Conservation (phyloP, 2,797 vertebrate species). For the Muraenolepis orangiensis region DNA sequence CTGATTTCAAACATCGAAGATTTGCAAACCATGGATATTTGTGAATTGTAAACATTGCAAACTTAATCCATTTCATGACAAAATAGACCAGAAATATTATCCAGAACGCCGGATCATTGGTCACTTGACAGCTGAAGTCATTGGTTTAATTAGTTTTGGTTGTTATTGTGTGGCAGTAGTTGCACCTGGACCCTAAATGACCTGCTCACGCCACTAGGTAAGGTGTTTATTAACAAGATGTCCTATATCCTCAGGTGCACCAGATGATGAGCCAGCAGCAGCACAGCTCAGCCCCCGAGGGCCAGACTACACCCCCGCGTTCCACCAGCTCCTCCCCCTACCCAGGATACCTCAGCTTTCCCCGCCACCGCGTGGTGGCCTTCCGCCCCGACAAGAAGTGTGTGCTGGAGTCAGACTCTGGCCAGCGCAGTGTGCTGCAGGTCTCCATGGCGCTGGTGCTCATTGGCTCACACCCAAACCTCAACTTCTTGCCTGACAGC, state of each 20-base stretch:
- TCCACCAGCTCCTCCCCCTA: conserved; percentile 46
- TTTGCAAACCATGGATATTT: no score
- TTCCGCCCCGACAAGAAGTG: conserved; percentile 72
- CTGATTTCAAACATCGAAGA: no score
- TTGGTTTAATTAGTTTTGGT: neutral
- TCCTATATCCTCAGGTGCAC: conserved; percentile 54
- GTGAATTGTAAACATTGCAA: no score
- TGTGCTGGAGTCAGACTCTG: conserved; percentile 65
- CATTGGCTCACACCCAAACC: conserved; percentile 76
- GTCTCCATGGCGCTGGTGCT: conserved; percentile 77
- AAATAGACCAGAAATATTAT: no score
- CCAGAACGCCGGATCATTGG: no score
- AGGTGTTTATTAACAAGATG: neutral
- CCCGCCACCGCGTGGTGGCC: conserved; percentile 61
- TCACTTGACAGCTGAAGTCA: no score
- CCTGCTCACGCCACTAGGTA: neutral
- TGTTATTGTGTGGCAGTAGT: neutral
- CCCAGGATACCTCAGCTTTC: conserved; percentile 76
- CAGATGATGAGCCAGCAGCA: conserved; percentile 83
- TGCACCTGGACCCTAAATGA: neutral
- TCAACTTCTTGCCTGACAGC: conserved; percentile 67
- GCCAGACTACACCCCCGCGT: conserved; percentile 2
- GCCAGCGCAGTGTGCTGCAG: conserved; percentile 58
- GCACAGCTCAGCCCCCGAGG: conserved; percentile 23
- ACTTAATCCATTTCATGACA: neutral